A percentile compares a stretch with the other conserved stretches of the same genome.
phyloP scores from a whole-genome alignment of 2,113 vertebrate genomes.

The Epinephelus cyanopodus region DNA sequence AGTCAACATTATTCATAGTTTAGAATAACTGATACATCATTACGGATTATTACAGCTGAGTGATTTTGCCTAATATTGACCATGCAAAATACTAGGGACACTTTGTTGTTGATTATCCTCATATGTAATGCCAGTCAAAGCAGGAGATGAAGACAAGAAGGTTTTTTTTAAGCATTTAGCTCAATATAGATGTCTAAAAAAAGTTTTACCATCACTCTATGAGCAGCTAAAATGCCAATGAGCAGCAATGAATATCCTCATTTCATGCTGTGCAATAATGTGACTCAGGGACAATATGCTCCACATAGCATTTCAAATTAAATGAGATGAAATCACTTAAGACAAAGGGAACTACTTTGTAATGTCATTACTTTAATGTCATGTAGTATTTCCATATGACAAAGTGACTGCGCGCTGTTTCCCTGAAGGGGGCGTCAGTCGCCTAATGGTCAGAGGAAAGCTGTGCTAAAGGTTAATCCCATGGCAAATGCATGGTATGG shows the following conservation, averaged over 20 bases:
- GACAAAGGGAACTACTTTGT: background rate
- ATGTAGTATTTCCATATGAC: conserved; percentile 9
- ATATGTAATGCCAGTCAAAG: background rate
- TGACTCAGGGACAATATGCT: background rate
- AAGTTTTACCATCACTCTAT: background rate
- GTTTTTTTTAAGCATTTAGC: background rate
- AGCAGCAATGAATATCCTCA: background rate
- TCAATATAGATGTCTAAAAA: background rate
- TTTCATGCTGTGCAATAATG: background rate
- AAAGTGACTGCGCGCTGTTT: background rate
- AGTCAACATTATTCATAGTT: conserved; percentile 24
- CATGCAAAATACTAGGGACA: background rate
- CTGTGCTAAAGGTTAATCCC: background rate
- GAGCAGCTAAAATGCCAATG: background rate
- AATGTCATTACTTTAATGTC: background rate
- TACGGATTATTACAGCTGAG: background rate
- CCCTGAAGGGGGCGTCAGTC: conserved; percentile 37
- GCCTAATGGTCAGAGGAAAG: background rate
- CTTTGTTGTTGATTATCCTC: conserved; percentile 1
- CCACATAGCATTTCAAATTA: background rate
- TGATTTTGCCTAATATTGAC: background rate
- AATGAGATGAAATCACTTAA: conserved; percentile 8
- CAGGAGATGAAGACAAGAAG: background rate
- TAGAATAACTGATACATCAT: conserved; percentile 7
- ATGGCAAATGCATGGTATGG: background rate